Evolutionary conservation across 1,140 invertebrate genomes (phyloP).

Genomic region (Drosophila mojavensis): DNA sequence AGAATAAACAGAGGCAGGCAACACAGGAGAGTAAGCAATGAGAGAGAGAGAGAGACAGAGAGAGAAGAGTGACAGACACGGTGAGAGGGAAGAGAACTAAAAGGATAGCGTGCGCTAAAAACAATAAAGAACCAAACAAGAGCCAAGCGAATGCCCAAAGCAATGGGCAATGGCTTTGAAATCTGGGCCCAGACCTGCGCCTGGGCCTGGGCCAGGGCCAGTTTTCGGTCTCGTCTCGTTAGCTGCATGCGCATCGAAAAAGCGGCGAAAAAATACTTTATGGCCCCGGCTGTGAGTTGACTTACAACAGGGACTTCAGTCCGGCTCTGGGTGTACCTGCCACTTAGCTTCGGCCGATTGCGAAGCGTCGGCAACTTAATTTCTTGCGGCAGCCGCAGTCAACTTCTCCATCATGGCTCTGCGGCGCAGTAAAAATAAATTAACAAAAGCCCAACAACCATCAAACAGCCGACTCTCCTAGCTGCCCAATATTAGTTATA

Average conservation of each 20-base stretch:
- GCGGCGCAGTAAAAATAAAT: constrained; percentile 74
- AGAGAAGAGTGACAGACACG: background rate
- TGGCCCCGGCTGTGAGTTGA: constrained; percentile 41
- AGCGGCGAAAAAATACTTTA: constrained; percentile 63
- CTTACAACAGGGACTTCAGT: constrained; percentile 16
- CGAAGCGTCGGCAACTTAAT: constrained; percentile 68
- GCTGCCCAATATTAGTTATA: constrained; percentile 63
- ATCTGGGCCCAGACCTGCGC: constrained; percentile 27
- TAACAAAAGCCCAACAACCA: constrained; percentile 52
- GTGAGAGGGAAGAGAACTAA: background rate
- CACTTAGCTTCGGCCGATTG: constrained; percentile 54
- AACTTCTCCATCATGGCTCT: constrained; percentile 70
- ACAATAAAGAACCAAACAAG: constrained; percentile 77
- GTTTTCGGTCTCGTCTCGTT: constrained; percentile 64
- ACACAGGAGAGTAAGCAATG: background rate
- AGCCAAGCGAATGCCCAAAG: constrained; percentile 39
- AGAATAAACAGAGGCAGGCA: background rate
- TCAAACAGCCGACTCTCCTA: constrained; percentile 43
- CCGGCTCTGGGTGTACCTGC: constrained; percentile 65
- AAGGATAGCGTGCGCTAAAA: constrained; percentile 49
- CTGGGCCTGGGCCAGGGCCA: constrained; percentile 38
- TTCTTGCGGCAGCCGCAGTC: constrained; percentile 46
- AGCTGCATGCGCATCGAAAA: constrained; percentile 63
- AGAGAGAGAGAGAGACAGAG: constrained; percentile 1
- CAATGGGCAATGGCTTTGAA: constrained; percentile 27